Conservation (phyloP, 2,113 vertebrate species). For the Spheniscus mendiculus region DNA sequence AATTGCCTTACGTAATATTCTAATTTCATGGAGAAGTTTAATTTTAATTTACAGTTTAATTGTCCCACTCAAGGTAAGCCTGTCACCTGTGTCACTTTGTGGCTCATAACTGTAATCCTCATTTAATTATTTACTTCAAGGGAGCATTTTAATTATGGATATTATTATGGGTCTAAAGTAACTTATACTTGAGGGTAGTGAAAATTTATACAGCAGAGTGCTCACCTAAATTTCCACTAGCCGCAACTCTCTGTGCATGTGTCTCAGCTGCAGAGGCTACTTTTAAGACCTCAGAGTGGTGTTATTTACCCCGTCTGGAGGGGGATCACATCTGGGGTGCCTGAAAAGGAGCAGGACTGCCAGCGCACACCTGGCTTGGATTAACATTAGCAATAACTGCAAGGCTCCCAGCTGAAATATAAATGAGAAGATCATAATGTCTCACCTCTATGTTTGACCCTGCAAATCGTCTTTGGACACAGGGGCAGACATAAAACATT, state of each 20-base stretch:
- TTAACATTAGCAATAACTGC: not conserved
- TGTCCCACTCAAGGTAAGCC: constrained; percentile 35
- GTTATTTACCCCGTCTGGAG: not conserved
- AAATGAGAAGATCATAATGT: not conserved
- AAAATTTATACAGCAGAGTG: not conserved
- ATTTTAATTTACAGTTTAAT: constrained; percentile 47
- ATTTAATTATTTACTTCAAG: constrained; percentile 68
- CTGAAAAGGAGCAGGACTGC: not conserved
- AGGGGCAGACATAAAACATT: not conserved
- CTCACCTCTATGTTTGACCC: not conserved
- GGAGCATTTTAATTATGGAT: constrained; percentile 40
- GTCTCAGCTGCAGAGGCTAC: not conserved
- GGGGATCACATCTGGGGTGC: not conserved
- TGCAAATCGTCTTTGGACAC: not conserved
- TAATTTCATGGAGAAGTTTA: not conserved
- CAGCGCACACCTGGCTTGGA: not conserved
- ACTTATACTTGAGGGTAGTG: not conserved
- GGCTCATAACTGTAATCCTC: constrained; percentile 32
- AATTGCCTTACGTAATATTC: not conserved
- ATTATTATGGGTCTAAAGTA: constrained; percentile 2
- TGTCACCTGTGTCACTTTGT: constrained; percentile 13
- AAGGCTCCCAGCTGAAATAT: not conserved
- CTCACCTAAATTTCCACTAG: not conserved
- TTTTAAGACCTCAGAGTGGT: not conserved
- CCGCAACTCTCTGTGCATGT: rapidly evolving